Percentiles rank a stretch among this genome's conserved stretches.
phyloP scores from a whole-genome alignment of 2,113 vertebrate species.

The Dicrurus megarhynchus region DNA sequence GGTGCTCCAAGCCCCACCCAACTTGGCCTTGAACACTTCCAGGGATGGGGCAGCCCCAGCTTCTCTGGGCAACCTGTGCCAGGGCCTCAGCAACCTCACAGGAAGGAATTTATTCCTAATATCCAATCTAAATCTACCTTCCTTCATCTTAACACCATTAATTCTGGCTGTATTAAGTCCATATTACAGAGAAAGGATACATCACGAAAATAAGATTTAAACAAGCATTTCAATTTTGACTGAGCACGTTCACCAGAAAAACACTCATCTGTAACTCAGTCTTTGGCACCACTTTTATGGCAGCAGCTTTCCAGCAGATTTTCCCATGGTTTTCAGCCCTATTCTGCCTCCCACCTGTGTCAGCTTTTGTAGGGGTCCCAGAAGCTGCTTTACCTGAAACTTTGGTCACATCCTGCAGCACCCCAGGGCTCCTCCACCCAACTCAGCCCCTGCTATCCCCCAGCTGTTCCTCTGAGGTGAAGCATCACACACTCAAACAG shows the following conservation, averaged over 20 bases:
- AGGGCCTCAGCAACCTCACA: rapidly evolving
- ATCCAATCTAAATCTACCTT: background rate
- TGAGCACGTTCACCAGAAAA: background rate
- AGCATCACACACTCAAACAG: background rate
- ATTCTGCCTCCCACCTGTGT: background rate
- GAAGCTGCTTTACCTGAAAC: background rate
- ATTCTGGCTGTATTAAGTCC: background rate
- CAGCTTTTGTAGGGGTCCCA: background rate
- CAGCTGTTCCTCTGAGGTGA: background rate
- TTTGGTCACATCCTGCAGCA: background rate
- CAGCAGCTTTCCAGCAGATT: background rate
- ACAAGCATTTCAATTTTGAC: rapidly evolving
- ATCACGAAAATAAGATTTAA: background rate
- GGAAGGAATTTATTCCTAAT: background rate
- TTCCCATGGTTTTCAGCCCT: background rate
- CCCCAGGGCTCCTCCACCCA: background rate
- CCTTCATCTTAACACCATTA: no score
- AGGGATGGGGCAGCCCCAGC: background rate
- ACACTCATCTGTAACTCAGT: background rate
- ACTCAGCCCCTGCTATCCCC: background rate
- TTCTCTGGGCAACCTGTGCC: background rate
- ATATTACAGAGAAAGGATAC: background rate
- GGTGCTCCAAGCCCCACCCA: rapidly evolving
- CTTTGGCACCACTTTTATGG: background rate
- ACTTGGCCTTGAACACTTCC: background rate